Percentiles rank a stretch among this genome's conserved stretches.
phyloP scores from a whole-genome alignment of 1,140 invertebrate species.

The Drosophila pachea region DNA sequence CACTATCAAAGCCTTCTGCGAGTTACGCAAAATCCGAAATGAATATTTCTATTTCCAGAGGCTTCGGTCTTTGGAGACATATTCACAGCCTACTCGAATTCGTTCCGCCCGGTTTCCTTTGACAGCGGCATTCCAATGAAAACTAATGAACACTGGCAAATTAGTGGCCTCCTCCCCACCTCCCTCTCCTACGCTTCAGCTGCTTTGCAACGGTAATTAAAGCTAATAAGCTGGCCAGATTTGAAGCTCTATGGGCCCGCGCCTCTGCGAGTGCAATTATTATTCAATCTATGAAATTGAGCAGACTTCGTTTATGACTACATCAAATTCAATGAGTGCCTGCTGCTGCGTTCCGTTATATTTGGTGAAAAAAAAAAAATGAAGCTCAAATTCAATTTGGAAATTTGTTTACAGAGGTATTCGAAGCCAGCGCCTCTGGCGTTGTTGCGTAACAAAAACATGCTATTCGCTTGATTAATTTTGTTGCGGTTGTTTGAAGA shows the following conservation, averaged over 20 bases:
- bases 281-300: slow-evolving; percentile 70
- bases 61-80: too few relatives aligned
- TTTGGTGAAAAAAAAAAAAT: slow-evolving; percentile 35
- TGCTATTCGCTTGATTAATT: slow-evolving; percentile 74
- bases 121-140: slow-evolving; percentile 18
- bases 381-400: slow-evolving; percentile 53
- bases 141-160: slow-evolving; percentile 43
- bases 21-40: neutral
- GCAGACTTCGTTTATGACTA: slow-evolving; percentile 50
- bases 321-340: slow-evolving; percentile 63
- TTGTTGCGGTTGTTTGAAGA: slow-evolving; percentile 44
- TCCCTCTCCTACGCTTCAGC: neutral
- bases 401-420: slow-evolving; percentile 34
- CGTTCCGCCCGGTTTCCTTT: slow-evolving; percentile 13
- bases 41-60: too few relatives aligned
- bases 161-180: slow-evolving; percentile 11
- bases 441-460: slow-evolving; percentile 43
- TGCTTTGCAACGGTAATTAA: slow-evolving; percentile 47
- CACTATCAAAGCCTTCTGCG: slow-evolving; percentile 17
- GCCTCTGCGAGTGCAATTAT: slow-evolving; percentile 51
- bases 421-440: slow-evolving; percentile 26
- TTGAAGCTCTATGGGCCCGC: slow-evolving; percentile 8
- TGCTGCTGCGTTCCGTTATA: slow-evolving; percentile 17
- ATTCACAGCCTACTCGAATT: slow-evolving; percentile 6
- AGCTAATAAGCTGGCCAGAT: slow-evolving; percentile 57